Percentiles rank a stretch among this genome's conserved stretches.
Conservation (phyloP, 2,888 invertebrate species). For the Chironomus tentans region DNA sequence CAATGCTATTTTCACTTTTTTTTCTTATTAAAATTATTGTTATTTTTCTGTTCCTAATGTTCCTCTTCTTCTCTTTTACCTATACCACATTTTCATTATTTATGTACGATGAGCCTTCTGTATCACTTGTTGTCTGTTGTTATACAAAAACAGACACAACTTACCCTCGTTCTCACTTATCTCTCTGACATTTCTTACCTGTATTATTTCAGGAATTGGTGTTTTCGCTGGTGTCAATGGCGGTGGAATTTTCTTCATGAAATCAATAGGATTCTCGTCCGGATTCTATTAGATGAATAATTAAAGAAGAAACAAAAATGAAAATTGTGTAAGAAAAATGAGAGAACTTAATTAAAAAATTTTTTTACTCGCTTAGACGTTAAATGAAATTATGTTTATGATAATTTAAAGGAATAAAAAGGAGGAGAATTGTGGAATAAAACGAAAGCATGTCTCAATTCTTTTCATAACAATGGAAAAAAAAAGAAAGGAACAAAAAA, state of each 20-base stretch:
- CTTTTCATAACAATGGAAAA: neutral
- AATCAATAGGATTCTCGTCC: conserved; percentile 9
- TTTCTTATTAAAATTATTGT: too few relatives aligned
- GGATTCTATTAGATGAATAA: neutral
- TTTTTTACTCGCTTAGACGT: neutral
- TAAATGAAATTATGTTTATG: too few relatives aligned
- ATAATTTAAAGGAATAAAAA: too few relatives aligned
- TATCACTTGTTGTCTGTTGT: neutral
- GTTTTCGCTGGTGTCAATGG: conserved; percentile 25
- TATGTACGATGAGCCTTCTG: neutral
- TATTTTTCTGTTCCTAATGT: neutral
- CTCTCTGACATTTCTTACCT: conserved; percentile 7
- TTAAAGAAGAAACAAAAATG: neutral
- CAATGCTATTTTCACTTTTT: too few relatives aligned
- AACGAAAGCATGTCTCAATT: too few relatives aligned
- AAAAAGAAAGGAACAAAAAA: neutral
- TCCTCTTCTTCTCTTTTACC: conserved; percentile 25
- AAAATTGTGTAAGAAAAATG: neutral
- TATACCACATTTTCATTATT: neutral
- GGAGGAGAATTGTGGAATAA: too few relatives aligned
- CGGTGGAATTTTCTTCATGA: conserved; percentile 28
- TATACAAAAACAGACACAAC: neutral
- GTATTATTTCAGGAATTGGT: conserved; percentile 28
- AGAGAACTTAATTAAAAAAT: neutral
- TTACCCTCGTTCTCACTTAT: neutral